Base-by-base conservation (phyloP, 2,797 vertebrate species). In the Mus caroli region DNA sequence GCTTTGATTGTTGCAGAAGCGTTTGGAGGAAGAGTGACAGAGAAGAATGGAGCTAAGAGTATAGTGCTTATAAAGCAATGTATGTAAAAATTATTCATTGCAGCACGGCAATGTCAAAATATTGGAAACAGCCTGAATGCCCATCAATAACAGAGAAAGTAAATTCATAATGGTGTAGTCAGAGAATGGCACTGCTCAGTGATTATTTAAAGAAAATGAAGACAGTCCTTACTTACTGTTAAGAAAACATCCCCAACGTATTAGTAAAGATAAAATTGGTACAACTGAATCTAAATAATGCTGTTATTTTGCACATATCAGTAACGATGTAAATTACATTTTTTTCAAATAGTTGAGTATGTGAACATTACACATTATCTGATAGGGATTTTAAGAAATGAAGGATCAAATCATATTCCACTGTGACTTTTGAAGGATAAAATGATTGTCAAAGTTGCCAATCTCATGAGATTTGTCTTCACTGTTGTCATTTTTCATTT, bases 231-330 rank as follows among this genome's bases (percentile, higher is more conserved):
- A 77, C 14, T 96, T 85, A 69, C 43, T 88, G 3, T 78, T 82
- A 93, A 86, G 71, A 90, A 95, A 92, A 54, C 86, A 67, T n/a
- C 22, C 86, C 7, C 17, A 80, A 93, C 50, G 43, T 88, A 52
- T 78, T 96, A 91, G 67, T 60, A 88, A 91, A 54, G 31, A n/a
- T 34, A 73, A 88, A 96, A 78, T 54, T 83, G 69, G 5, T 90
- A 80, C 17, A 90, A 84, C 83, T 9, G 12, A 93, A 89, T 71
- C 19, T 76, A 73, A 88, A 93, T 34, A n/a, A 84, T 92, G 24
- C 62, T 91, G 37, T 71, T 46, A 7, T 3, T 79, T 62, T 62
- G 28, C 69, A 20, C 28, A 84, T 92, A 94, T 82, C 5, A 14
- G 11, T 40, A 6, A 12, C 14, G 2, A 60, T 8, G 76, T 37